Evolutionary conservation across 2,113 vertebrate genomes (phyloP).

Genomic region (Urocitellus parryii): DNA sequence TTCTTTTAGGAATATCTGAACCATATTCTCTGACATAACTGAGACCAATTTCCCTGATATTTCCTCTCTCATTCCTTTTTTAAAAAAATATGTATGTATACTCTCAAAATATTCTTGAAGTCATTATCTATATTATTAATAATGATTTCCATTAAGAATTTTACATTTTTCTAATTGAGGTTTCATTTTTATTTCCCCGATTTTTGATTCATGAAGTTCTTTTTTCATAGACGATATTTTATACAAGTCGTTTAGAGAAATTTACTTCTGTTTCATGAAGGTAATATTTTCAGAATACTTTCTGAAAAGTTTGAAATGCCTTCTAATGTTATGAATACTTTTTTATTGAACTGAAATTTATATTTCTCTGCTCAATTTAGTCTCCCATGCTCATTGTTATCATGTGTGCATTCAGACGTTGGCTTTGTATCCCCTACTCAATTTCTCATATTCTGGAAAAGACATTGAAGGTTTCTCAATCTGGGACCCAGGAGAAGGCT

Average conservation of each 20-base stretch:
- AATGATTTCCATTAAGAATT: not conserved
- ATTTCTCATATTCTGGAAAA: not conserved
- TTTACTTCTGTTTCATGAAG: not conserved
- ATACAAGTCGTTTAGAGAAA: not conserved
- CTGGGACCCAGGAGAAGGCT: not conserved
- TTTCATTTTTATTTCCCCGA: not conserved
- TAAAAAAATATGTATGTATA: not conserved
- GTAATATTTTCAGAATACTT: conserved; percentile 3
- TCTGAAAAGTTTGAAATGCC: not conserved
- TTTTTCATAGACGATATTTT: not conserved
- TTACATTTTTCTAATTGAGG: not conserved
- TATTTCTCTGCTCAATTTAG: not conserved
- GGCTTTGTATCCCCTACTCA: not conserved
- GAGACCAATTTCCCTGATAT: not conserved
- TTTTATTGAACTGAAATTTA: not conserved
- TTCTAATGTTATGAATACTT: not conserved
- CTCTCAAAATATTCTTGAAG: not conserved
- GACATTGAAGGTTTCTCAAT: not conserved
- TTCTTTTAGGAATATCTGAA: not conserved
- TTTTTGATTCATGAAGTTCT: not conserved
- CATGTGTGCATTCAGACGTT: not conserved
- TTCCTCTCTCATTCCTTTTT: not conserved
- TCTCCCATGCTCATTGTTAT: not conserved
- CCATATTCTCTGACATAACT: not conserved
- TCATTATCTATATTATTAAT: not conserved